These are phyloP conservation scores for Empidonax alnorum DNA, from an alignment of 2,113 vertebrate species.

Conservation along the genomic window DNA sequence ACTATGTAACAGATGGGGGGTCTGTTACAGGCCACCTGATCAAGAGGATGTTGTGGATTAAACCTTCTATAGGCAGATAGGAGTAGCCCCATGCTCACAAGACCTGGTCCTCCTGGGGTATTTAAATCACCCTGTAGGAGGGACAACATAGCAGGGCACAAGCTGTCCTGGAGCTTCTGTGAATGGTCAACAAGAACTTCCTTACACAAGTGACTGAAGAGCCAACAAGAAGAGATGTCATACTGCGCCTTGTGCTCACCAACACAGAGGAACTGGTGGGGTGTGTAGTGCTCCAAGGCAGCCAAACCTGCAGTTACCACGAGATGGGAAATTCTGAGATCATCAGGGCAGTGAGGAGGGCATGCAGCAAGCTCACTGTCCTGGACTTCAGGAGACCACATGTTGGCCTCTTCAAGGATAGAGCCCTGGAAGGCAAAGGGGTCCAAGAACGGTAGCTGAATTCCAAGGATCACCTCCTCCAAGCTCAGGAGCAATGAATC, in stretches of 20 bases:
- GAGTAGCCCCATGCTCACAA: no score
- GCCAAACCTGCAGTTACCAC: background rate
- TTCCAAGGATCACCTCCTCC: background rate
- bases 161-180: background rate
- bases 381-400: background rate
- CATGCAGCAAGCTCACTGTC: background rate
- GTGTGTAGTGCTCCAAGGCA: background rate
- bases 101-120: background rate
- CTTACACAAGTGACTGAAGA: background rate
- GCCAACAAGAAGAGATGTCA: background rate
- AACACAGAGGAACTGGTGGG: background rate
- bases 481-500: background rate
- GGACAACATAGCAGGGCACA: background rate
- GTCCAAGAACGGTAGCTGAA: rapidly evolving
- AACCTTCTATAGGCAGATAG: background rate
- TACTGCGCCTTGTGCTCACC: background rate
- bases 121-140: background rate
- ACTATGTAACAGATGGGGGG: no score
- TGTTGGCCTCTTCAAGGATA: background rate
- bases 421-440: background rate
- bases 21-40: background rate
- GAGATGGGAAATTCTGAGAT: background rate
- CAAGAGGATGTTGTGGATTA: background rate
- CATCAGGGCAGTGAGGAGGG: rapidly evolving
- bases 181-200: background rate